Base-by-base conservation (phyloP, 2,797 vertebrate genomes). In the Spatula versicolor region DNA sequence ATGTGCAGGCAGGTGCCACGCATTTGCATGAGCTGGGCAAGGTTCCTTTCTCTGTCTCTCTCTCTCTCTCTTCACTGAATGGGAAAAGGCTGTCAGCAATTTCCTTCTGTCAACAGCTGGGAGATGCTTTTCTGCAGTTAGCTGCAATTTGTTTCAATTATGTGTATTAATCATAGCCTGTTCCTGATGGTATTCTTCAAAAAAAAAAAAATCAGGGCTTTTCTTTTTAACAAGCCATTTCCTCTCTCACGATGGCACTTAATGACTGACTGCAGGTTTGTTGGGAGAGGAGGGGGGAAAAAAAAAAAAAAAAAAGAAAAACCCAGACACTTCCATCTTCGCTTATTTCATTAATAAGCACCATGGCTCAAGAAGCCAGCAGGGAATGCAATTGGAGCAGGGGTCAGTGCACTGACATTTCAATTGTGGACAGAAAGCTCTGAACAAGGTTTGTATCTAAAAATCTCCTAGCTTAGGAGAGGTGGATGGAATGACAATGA, bases 91-190 rank as follows among this genome's bases (percentile, higher is more conserved):
- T 97, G 97, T 98, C 97, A 98, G 98, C 98, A 98, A 93, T 98
- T 98, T 98, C 93, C 95, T 97, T 97, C 97, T 96, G 92, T 95
- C 95, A 97, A 97, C 98, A 98, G 98, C 98, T 98, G 98, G 96
- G 96, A 98, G 96, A 97, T 92, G 82, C 97, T 97, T 96, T 98
- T 97, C 95, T 97, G 97, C 97, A 97, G 97, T 97, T 98, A 97
- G 95, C 96, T 97, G 97, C 96, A 98, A 98, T 98, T 98, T 98
- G 97, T 97, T 98, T 98, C 97, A 98, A 98, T 98, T 98, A 98
- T 96, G 93, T 77, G 48, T 97, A 98, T 98, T 98, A 98, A 98
- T 98, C 98, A 98, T 95, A 98, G 97, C 92, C 96, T 95, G 86
- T 68, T 97, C 95, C 90, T 97, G 83, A 96, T 95, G 93, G 95